Conservation (phyloP, 2,888 invertebrate species). For the Ischnus inquisitorius region DNA sequence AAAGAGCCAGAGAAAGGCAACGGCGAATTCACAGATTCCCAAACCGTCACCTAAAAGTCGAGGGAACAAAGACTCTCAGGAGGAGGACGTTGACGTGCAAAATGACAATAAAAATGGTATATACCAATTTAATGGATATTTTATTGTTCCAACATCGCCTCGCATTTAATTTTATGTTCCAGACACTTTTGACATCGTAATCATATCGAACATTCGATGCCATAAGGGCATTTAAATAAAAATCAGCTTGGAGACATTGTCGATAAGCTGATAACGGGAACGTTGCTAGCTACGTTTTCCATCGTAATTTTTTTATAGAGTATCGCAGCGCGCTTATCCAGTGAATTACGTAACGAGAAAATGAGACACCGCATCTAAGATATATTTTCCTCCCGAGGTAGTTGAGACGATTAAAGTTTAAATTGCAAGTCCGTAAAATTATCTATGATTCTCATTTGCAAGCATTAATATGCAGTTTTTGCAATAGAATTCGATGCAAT, state of each 20-base stretch:
- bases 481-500: not conserved
- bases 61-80: conserved; percentile 16
- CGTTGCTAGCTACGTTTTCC: not conserved
- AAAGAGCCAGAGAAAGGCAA: conserved; percentile 50
- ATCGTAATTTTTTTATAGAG: too few relatives aligned
- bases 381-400: too few relatives aligned
- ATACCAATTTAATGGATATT: not conserved
- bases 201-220: not conserved
- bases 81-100: conserved; percentile 17
- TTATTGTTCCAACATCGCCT: not conserved
- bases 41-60: conserved; percentile 50
- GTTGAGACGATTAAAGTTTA: too few relatives aligned
- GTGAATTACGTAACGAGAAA: too few relatives aligned
- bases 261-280: not conserved
- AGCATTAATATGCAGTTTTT: not conserved
- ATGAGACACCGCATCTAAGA: too few relatives aligned
- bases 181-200: not conserved
- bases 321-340: too few relatives aligned
- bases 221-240: not conserved
- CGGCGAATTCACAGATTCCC: conserved; percentile 63
- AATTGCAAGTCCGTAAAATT: too few relatives aligned
- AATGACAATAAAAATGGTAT: conserved; percentile 56
- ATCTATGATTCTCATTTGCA: too few relatives aligned
- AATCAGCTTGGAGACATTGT: not conserved
- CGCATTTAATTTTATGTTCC: not conserved